phyloP scores from a whole-genome alignment of 2,113 vertebrate species.

The Ibidorhyncha struthersii region DNA sequence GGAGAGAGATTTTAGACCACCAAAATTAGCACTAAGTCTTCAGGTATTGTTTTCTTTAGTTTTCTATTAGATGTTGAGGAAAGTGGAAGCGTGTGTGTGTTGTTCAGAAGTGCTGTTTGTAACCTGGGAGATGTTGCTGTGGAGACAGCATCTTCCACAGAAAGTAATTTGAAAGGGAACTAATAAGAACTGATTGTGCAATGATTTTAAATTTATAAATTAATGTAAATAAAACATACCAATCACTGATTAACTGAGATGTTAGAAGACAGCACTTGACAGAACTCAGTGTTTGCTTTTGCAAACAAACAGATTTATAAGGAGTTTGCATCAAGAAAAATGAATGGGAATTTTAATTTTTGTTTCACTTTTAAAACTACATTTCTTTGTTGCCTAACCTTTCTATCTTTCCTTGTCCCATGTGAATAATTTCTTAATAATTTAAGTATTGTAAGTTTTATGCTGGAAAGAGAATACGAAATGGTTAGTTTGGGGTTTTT shows the following conservation, averaged over 20 bases:
- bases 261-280: background rate
- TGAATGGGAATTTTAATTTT: background rate
- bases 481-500: background rate
- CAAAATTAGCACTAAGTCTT: background rate
- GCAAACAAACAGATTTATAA: background rate
- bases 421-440: background rate
- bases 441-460: background rate
- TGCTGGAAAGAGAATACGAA: background rate
- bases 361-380: background rate
- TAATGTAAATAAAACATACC: background rate
- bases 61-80: background rate
- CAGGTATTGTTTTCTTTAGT: background rate
- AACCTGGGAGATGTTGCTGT: slow-evolving; percentile 2
- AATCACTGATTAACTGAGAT: background rate
- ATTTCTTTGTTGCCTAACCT: background rate
- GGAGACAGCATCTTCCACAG: background rate
- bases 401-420: background rate
- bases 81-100: rapidly evolving
- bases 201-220: background rate
- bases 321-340: background rate
- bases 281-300: background rate
- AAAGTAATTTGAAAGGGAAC: background rate
- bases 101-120: background rate
- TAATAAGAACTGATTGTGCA: background rate
- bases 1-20: background rate